These are phyloP conservation scores for Bursaphelenchus okinawaensis DNA, from an alignment of 2,888 invertebrate genomes.

Conservation along the genomic window DNA sequence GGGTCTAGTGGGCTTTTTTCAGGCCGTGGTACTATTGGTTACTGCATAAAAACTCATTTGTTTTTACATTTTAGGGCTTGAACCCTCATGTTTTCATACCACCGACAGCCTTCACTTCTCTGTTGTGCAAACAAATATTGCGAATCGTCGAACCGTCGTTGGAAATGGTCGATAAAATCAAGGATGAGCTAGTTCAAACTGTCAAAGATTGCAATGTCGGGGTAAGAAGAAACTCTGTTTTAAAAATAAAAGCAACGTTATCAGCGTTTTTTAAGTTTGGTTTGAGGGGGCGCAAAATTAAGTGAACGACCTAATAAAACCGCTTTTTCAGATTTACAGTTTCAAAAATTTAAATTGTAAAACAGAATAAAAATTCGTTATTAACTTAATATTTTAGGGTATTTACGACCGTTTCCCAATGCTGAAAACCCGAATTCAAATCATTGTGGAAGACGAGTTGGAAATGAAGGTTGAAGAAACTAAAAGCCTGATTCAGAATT, in stretches of 20 bases:
- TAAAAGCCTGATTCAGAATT: background rate
- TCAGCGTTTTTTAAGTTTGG: too few species aligned
- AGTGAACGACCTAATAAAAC: too few species aligned
- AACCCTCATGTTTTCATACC: background rate
- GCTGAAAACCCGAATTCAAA: background rate
- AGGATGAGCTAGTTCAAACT: background rate
- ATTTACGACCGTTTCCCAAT: background rate
- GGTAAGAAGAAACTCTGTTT: too few species aligned
- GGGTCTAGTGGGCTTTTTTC: too few species aligned
- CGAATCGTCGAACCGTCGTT: background rate
- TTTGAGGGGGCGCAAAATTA: too few species aligned
- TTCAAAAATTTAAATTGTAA: too few species aligned
- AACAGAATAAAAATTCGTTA: too few species aligned
- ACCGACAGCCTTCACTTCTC: background rate
- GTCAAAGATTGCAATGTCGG: background rate
- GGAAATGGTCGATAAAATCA: background rate
- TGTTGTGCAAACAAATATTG: background rate
- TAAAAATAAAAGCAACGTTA: too few species aligned
- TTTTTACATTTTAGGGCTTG: background rate
- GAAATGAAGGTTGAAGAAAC: background rate
- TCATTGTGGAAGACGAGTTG: background rate
- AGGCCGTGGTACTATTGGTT: too few species aligned
- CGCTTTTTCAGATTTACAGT: too few species aligned
- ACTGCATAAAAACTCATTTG: too few species aligned
- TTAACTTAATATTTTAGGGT: too few species aligned